phyloP scores from a whole-genome alignment of 2,888 invertebrate genomes.

The Drosophila melanosoma region DNA sequence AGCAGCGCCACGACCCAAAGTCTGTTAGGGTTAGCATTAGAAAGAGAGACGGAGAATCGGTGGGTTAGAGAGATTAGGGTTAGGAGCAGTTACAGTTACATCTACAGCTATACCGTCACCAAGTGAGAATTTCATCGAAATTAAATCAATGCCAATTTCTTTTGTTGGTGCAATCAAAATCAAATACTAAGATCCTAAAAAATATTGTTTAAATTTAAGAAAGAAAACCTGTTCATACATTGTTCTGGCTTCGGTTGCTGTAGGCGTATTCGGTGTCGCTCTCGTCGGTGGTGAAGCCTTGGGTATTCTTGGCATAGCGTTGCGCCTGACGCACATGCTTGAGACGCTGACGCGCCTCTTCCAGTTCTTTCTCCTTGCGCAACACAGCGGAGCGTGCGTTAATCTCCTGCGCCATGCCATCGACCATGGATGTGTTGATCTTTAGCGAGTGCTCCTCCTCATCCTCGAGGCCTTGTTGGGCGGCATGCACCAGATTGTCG shows the following conservation, averaged over 20 bases:
- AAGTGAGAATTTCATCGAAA: slow-evolving; percentile 52
- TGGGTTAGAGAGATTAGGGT: slow-evolving; percentile 66
- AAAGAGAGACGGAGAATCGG: slow-evolving; percentile 52
- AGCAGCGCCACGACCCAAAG: slow-evolving; percentile 81
- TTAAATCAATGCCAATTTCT: slow-evolving; percentile 63
- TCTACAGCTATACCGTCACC: slow-evolving; percentile 48
- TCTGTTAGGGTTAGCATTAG: slow-evolving; percentile 77
- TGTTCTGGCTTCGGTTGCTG: slow-evolving; percentile 82
- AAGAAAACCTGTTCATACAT: slow-evolving; percentile 78
- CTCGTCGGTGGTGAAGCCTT: slow-evolving; percentile 86
- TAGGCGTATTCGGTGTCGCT: slow-evolving; percentile 87
- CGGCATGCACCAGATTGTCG: slow-evolving; percentile 97
- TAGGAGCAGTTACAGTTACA: slow-evolving; percentile 24
- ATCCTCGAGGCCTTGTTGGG: slow-evolving; percentile 95
- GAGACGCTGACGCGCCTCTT: slow-evolving; percentile 95
- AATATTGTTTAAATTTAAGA: slow-evolving; percentile 1
- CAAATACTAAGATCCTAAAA: slow-evolving; percentile 13
- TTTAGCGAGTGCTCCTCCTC: slow-evolving; percentile 96
- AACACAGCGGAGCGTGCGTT: slow-evolving; percentile 96
- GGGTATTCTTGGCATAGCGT: slow-evolving; percentile 90
- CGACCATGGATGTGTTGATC: slow-evolving; percentile 96
- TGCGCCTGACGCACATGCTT: slow-evolving; percentile 97
- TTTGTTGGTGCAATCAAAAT: slow-evolving; percentile 37
- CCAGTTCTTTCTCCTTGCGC: slow-evolving; percentile 96
- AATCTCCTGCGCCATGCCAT: slow-evolving; percentile 98